Evolutionary conservation across 2,888 invertebrate species (phyloP).

Genomic region (Anticlea derivata): DNA sequence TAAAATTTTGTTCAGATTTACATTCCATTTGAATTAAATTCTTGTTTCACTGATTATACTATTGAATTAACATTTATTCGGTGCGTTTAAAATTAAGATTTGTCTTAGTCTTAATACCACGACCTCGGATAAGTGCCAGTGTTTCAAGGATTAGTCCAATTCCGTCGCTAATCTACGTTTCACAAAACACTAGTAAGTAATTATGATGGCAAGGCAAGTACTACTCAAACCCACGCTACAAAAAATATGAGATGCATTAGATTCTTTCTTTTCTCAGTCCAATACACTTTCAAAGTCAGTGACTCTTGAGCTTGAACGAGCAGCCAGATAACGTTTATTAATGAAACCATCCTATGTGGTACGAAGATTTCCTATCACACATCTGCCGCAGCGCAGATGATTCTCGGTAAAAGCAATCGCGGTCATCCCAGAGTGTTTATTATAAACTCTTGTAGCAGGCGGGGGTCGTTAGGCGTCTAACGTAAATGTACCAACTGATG

Average conservation of each 20-base stretch:
- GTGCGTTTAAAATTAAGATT: constrained; percentile 32
- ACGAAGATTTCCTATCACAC: constrained; percentile 38
- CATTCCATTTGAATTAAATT: constrained; percentile 7
- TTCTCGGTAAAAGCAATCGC: constrained; percentile 38
- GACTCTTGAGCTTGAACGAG: constrained; percentile 14
- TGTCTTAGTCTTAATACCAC: constrained; percentile 29
- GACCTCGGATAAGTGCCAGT: constrained; percentile 32
- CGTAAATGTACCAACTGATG: constrained; percentile 47
- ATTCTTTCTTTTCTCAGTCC: neutral
- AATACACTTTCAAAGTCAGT: constrained; percentile 11
- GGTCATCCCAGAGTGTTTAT: constrained; percentile 42
- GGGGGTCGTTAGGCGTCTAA: constrained; percentile 51
- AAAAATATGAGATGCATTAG: neutral
- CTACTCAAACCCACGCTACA: neutral
- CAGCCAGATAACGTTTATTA: constrained; percentile 13
- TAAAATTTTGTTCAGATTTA: constrained; percentile 1
- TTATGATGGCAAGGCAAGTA: neutral
- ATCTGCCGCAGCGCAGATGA: constrained; percentile 35
- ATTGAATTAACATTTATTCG: constrained; percentile 18
- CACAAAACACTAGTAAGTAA: neutral
- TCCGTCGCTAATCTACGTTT: constrained; percentile 21
- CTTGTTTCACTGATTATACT: constrained; percentile 11
- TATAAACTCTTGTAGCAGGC: constrained; percentile 50
- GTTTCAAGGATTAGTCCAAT: constrained; percentile 31
- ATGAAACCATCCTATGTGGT: constrained; percentile 29